Conservation (phyloP, 2,888 invertebrate species). For the Standfussiana lucernea region DNA sequence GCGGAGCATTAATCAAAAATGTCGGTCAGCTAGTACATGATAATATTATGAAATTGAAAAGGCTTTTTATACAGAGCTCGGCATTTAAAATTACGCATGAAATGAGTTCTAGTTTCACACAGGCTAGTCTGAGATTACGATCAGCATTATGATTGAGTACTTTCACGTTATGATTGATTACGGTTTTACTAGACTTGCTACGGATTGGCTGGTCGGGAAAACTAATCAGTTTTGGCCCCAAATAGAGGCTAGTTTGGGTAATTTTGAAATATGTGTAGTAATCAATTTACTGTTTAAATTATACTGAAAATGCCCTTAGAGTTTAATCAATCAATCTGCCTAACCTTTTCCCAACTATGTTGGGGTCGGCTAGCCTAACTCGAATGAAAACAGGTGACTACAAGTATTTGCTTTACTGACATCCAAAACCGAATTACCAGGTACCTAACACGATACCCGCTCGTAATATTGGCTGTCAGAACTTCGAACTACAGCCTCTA, state of each 20-base stretch:
- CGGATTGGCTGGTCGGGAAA: not conserved
- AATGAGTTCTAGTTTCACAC: not conserved
- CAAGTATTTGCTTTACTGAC: not conserved
- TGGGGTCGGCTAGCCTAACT: not conserved
- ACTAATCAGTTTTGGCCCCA: conserved; percentile 21
- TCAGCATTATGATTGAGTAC: conserved; percentile 18
- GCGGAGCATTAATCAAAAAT: too few relatives aligned
- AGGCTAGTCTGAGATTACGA: conserved; percentile 7
- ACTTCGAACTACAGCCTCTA: not conserved
- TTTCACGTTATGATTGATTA: conserved; percentile 36
- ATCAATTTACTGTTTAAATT: conserved; percentile 8
- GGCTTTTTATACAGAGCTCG: not conserved
- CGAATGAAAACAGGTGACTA: not conserved
- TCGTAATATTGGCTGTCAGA: not conserved
- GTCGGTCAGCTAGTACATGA: too few relatives aligned
- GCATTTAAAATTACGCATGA: not conserved
- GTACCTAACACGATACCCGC: not conserved
- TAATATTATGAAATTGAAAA: not conserved
- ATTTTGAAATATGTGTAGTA: not conserved
- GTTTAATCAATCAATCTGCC: conserved; percentile 1
- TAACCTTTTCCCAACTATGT: not conserved
- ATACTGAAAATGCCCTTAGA: not conserved
- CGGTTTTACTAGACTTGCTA: conserved; percentile 7
- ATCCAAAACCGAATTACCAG: not conserved
- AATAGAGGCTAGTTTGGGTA: not conserved